These are phyloP conservation scores for Polypedilum vanderplanki DNA, from an alignment of 1,140 invertebrate genomes.

Conservation along the genomic window DNA sequence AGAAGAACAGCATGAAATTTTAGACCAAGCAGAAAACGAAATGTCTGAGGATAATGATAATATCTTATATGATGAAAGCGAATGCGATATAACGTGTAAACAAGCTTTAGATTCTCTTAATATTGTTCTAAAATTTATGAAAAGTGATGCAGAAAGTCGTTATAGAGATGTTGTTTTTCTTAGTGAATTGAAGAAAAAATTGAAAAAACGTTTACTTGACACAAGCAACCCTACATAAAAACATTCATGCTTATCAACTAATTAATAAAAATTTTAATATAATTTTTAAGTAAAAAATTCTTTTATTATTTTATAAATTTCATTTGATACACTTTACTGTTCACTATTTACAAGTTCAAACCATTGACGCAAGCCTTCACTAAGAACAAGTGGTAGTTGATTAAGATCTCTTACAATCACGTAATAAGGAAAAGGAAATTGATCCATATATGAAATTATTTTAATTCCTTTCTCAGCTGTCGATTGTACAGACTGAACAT, in stretches of 20 bases:
- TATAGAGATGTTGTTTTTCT: not conserved
- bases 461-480: constrained; percentile 53
- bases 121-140: not conserved
- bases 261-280: no score
- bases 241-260: no score
- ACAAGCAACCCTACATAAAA: no score
- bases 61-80: not conserved
- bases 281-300: no score
- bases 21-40: not conserved
- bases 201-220: not conserved
- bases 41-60: not conserved
- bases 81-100: not conserved
- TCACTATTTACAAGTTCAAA: constrained; percentile 74
- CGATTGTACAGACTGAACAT: constrained; percentile 70
- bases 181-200: not conserved
- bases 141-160: constrained; percentile 4
- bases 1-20: not conserved
- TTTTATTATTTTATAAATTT: no score
- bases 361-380: constrained; percentile 96
- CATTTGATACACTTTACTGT: constrained; percentile 31
- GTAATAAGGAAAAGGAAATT: constrained; percentile 98
- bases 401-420: constrained; percentile 85
- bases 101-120: not conserved
- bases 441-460: constrained; percentile 72
- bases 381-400: constrained; percentile 78